A percentile compares a stretch with the other conserved stretches of the same genome.
Evolutionary conservation across 2,797 vertebrate species (phyloP).

Genomic region (Ptychobarbus kaznakovi): DNA sequence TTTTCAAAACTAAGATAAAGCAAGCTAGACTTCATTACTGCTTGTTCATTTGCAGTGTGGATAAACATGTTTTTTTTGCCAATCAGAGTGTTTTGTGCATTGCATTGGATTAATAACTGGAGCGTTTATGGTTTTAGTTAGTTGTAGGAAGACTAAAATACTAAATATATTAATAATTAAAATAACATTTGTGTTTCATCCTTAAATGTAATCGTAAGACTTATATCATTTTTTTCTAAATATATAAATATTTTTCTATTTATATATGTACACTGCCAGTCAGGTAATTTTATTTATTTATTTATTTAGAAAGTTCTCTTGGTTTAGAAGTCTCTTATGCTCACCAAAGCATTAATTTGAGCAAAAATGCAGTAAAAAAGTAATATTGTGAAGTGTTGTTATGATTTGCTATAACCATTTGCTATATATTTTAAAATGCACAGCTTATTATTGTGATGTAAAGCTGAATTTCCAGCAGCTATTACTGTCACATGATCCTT

Average conservation of each 20-base stretch:
- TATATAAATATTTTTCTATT: background rate
- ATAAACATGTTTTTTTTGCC: background rate
- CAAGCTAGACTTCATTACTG: background rate
- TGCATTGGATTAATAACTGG: background rate
- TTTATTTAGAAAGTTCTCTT: too few relatives aligned
- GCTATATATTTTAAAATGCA: background rate
- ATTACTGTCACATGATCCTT: background rate
- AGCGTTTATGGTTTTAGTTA: background rate
- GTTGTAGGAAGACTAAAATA: background rate
- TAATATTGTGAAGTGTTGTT: background rate
- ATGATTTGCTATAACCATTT: background rate
- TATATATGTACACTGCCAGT: background rate
- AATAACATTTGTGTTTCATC: background rate
- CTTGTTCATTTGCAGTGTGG: background rate
- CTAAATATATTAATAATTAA: background rate
- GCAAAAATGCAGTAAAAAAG: background rate
- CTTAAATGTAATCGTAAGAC: background rate
- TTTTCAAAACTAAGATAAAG: background rate
- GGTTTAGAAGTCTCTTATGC: background rate
- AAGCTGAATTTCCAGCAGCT: background rate
- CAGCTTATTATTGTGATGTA: background rate
- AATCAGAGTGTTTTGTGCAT: background rate
- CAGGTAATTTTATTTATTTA: too few relatives aligned
- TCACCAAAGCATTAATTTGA: background rate
- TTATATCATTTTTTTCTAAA: background rate